Evolutionary conservation across 1,140 invertebrate species (phyloP).

Genomic region (Linepithema humile): DNA sequence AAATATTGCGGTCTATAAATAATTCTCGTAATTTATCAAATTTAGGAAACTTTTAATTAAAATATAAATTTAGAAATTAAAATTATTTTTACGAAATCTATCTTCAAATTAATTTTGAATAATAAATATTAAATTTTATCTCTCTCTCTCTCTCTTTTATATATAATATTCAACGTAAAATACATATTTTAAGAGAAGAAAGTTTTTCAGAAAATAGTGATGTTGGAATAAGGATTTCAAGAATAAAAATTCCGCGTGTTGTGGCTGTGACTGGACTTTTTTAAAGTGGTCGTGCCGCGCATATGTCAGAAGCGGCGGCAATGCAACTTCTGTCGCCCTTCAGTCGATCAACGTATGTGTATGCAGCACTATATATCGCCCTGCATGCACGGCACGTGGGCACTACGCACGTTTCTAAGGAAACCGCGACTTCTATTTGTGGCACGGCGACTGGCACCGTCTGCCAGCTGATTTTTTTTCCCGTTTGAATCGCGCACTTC

Average conservation of each 20-base stretch:
- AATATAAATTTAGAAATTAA: neutral
- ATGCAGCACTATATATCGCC: constrained; percentile 36
- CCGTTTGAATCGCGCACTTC: neutral
- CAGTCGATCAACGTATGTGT: constrained; percentile 49
- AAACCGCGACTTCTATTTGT: constrained; percentile 67
- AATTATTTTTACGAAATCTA: neutral
- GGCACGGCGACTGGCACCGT: constrained; percentile 39
- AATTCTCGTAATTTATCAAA: neutral
- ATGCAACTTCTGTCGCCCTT: constrained; percentile 56
- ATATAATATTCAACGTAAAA: neutral
- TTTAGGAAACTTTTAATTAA: neutral
- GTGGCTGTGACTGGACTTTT: neutral
- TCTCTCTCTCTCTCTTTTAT: too few relatives aligned
- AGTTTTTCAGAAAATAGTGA: neutral
- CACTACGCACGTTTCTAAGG: constrained; percentile 61
- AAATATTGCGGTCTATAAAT: neutral
- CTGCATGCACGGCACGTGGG: constrained; percentile 50
- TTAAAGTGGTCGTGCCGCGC: constrained; percentile 12
- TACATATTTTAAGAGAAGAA: neutral
- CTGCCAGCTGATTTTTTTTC: constrained; percentile 41
- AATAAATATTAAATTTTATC: neutral
- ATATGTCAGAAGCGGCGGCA: constrained; percentile 34
- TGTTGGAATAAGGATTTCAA: neutral
- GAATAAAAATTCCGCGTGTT: neutral
- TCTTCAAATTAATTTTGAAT: too few relatives aligned